phyloP scores from a whole-genome alignment of 2,113 vertebrate genomes.

The Syngnathus typhle region DNA sequence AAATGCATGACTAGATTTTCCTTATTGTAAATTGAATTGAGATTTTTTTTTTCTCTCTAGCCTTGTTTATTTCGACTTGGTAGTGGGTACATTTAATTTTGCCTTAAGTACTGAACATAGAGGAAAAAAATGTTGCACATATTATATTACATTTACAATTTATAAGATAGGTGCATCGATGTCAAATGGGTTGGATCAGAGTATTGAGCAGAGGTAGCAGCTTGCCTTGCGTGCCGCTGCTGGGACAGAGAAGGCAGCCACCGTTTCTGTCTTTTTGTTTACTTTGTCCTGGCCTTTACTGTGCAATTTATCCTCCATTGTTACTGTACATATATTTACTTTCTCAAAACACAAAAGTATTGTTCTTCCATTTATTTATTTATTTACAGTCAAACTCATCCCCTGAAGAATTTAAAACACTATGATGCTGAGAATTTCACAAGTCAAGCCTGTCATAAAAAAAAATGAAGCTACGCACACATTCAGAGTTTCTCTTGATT shows the following conservation, averaged over 20 bases:
- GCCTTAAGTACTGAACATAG: background rate
- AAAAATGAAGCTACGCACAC: slow-evolving; percentile 28
- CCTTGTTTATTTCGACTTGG: background rate
- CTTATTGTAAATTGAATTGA: no score
- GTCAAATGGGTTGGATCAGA: background rate
- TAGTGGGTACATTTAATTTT: background rate
- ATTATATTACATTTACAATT: background rate
- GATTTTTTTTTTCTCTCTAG: background rate
- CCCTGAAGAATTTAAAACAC: slow-evolving; percentile 51
- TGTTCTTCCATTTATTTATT: slow-evolving; percentile 35
- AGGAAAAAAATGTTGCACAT: background rate
- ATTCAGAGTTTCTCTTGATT: slow-evolving; percentile 51
- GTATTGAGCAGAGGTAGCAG: slow-evolving; percentile 26
- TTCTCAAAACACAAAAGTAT: slow-evolving; percentile 54
- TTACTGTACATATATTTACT: slow-evolving; percentile 33
- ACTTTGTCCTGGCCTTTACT: slow-evolving; percentile 32
- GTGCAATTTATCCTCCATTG: slow-evolving; percentile 53
- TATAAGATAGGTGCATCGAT: slow-evolving; percentile 7
- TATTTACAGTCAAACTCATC: slow-evolving; percentile 32
- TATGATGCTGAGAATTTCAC: slow-evolving; percentile 43
- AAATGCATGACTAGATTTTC: slow-evolving; percentile 1
- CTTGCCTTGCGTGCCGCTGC: slow-evolving; percentile 32
- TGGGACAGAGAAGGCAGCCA: slow-evolving; percentile 40
- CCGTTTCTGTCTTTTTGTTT: slow-evolving; percentile 27
- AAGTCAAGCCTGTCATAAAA: slow-evolving; percentile 39